phyloP scores from a whole-genome alignment of 2,797 vertebrate species.

The Lagodon rhomboides region DNA sequence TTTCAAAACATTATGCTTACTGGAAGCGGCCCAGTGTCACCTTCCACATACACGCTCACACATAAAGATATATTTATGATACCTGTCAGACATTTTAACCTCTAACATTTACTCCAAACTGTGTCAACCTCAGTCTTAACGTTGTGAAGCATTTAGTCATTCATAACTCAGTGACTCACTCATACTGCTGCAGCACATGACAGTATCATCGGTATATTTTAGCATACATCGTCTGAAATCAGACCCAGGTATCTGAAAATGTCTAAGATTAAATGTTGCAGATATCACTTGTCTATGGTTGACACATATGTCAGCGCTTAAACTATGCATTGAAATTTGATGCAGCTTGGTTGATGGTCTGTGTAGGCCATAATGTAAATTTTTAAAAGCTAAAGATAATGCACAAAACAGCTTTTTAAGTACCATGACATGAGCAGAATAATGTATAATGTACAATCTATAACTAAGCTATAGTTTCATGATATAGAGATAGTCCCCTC shows the following conservation, averaged over 20 bases:
- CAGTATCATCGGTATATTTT: not conserved
- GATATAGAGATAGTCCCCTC: not conserved
- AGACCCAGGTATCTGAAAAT: conserved; percentile 7
- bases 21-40: conserved; percentile 1
- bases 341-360: not conserved
- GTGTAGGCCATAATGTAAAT: not conserved
- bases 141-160: not conserved
- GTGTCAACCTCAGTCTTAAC: conserved; percentile 3
- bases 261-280: not conserved
- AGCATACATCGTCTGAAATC: not conserved
- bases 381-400: not conserved
- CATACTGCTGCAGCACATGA: not conserved
- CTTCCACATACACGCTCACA: conserved; percentile 5
- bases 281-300: not conserved
- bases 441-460: not conserved
- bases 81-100: conserved; percentile 48
- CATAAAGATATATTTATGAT: conserved; percentile 37
- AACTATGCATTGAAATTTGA: not conserved
- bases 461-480: not conserved
- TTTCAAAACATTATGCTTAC: conserved; percentile 24
- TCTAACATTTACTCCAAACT: conserved; percentile 49
- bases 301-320: not conserved
- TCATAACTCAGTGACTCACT: not conserved
- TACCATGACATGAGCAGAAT: no score
- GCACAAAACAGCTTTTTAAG: not conserved